These are phyloP conservation scores for Trachemys scripta DNA, from an alignment of 2,113 vertebrate genomes.

Conservation along the genomic window DNA sequence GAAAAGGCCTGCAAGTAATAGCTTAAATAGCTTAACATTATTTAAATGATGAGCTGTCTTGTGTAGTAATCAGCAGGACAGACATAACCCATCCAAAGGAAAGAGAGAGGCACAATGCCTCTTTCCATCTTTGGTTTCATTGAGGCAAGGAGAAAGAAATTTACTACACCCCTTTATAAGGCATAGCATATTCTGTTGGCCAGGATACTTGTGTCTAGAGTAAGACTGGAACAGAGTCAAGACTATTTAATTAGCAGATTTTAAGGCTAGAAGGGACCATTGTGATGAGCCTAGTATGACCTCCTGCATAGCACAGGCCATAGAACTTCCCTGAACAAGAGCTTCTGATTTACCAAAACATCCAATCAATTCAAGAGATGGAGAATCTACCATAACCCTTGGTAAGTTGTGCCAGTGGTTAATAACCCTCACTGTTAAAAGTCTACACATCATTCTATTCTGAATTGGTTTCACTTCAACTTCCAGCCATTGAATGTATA, in stretches of 20 bases:
- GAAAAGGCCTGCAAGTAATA: not conserved
- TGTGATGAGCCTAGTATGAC: not conserved
- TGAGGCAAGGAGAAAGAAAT: not conserved
- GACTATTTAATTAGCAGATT: not conserved
- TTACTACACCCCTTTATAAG: not conserved
- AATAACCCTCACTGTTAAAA: not conserved
- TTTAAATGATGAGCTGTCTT: not conserved
- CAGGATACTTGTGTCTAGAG: not conserved
- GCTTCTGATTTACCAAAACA: not conserved
- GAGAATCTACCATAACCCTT: not conserved
- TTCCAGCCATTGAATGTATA: not conserved
- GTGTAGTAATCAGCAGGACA: not conserved
- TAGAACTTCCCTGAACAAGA: not conserved
- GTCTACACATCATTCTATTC: not conserved
- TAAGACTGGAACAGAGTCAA: not conserved
- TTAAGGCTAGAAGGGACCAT: not conserved
- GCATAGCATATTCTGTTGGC: not conserved
- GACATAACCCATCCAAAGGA: too few species aligned
- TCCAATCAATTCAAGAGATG: not conserved
- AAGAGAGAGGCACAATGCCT: not conserved
- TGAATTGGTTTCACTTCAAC: not conserved
- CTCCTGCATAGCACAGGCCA: not conserved
- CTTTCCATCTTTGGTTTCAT: not conserved
- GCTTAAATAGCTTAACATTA: not conserved
- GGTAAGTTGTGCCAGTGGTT: not conserved